A percentile compares a stretch with the other conserved stretches of the same genome.
Conservation (phyloP, 2,113 vertebrate species). For the Charina bottae region DNA sequence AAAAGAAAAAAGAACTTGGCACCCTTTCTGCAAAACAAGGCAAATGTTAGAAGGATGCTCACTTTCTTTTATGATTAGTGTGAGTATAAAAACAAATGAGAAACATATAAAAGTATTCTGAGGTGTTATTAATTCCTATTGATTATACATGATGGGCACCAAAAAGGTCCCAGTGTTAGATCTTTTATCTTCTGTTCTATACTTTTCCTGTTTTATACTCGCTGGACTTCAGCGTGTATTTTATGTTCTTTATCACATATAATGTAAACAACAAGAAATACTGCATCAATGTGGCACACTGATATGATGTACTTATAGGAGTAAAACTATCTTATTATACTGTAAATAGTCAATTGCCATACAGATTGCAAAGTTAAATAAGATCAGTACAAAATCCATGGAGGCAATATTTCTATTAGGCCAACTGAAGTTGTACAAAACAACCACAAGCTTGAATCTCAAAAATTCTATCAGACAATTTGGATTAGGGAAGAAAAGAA, state of each 20-base stretch:
- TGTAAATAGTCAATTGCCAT: not conserved
- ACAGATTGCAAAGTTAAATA: constrained; percentile 8
- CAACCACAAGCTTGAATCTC: not conserved
- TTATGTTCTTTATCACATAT: constrained; percentile 3
- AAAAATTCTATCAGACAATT: not conserved
- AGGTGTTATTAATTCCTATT: not conserved
- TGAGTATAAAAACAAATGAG: not conserved
- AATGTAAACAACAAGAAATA: constrained; percentile 12
- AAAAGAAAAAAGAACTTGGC: not conserved
- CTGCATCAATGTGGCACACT: not conserved
- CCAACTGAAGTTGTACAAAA: not conserved
- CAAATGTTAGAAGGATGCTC: not conserved
- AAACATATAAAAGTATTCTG: not conserved
- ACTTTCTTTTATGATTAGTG: not conserved
- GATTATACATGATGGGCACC: not conserved
- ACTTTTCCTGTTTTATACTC: not conserved
- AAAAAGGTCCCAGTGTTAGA: not conserved
- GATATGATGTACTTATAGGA: constrained; percentile 10
- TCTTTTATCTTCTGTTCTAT: not conserved
- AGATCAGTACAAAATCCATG: constrained; percentile 17
- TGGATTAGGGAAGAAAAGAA: not conserved
- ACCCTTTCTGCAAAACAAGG: not conserved
- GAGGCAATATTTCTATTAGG: not conserved
- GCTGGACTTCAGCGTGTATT: not conserved
- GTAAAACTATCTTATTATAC: constrained; percentile 13